Evolutionary conservation across 2,113 vertebrate genomes (phyloP).

Genomic region (Rallus limicola): DNA sequence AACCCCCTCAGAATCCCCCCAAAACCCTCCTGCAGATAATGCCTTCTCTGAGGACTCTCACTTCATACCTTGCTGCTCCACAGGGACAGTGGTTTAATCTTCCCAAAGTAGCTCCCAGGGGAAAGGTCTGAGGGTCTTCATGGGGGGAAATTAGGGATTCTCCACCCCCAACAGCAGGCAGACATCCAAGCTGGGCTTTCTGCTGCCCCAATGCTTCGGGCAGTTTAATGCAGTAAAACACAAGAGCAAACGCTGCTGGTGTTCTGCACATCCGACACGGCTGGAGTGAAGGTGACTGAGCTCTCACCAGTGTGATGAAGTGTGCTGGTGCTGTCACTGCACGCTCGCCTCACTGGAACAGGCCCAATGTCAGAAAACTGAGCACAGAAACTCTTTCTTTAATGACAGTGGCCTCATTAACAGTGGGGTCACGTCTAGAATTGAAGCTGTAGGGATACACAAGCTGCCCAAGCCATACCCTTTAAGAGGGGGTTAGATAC

Average conservation of each 20-base stretch:
- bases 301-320: background rate
- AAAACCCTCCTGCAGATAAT: too few species aligned
- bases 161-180: background rate
- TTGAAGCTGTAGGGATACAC: background rate
- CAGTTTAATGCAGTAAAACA: background rate
- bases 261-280: background rate
- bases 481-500: too few species aligned
- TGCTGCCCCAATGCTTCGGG: background rate
- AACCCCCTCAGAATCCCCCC: too few species aligned
- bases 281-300: background rate
- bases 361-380: background rate
- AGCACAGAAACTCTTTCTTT: background rate
- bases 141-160: too few species aligned
- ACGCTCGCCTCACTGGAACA: fast-evolving
- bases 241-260: background rate
- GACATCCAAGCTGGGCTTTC: background rate
- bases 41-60: fast-evolving
- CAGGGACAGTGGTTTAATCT: background rate
- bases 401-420: background rate
- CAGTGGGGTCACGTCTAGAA: background rate
- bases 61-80: background rate
- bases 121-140: background rate
- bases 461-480: background rate
- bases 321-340: fast-evolving
- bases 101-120: background rate